phyloP scores from a whole-genome alignment of 2,113 vertebrate genomes.

The Periophthalmodon schlosseri region DNA sequence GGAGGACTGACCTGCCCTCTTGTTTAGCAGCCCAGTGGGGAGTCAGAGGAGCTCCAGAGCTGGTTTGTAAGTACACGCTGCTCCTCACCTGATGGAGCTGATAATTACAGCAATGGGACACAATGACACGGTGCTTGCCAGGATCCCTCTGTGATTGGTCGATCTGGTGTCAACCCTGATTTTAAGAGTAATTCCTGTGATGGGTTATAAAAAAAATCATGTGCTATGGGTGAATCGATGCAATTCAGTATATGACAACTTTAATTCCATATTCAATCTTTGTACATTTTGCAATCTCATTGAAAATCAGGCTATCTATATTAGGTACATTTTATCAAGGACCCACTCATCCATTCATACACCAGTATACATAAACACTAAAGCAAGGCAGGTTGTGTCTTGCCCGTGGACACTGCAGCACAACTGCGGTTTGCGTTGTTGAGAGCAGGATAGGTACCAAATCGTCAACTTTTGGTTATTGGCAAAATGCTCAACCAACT shows the following conservation, averaged over 20 bases:
- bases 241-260: neutral
- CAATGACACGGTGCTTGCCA: neutral
- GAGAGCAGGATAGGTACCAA: too few relatives aligned
- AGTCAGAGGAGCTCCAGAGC: slow-evolving; percentile 18
- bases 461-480: too few relatives aligned
- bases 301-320: neutral
- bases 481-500: too few relatives aligned
- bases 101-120: slow-evolving; percentile 10
- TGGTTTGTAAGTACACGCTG: slow-evolving; percentile 45
- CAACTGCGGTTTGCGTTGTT: too few relatives aligned
- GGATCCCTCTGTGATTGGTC: slow-evolving; percentile 15
- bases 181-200: slow-evolving; percentile 15
- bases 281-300: slow-evolving; percentile 3
- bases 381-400: too few relatives aligned
- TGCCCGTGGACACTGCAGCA: too few relatives aligned
- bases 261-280: neutral
- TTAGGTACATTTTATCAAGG: neutral
- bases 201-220: slow-evolving; percentile 20
- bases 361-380: too few relatives aligned
- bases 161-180: slow-evolving; percentile 13
- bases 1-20: slow-evolving; percentile 35
- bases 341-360: too few relatives aligned
- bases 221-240: slow-evolving; percentile 14
- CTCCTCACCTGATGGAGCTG: neutral
- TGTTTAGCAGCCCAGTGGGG: slow-evolving; percentile 30